phyloP scores from a whole-genome alignment of 2,888 invertebrate species.

The Arge pagana region DNA sequence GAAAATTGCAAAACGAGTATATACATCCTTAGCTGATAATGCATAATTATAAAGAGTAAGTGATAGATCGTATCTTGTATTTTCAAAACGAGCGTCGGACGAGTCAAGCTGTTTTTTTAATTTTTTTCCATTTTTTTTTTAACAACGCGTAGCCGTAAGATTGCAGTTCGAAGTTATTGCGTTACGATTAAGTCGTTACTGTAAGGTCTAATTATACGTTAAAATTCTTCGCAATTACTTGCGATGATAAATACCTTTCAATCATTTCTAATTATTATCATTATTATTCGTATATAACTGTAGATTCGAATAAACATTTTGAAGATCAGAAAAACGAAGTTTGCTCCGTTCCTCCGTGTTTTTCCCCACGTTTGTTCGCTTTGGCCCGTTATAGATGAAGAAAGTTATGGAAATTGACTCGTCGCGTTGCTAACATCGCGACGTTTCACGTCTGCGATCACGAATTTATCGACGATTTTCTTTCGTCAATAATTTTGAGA shows the following conservation, averaged over 20 bases:
- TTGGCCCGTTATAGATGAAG: no score
- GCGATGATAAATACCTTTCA: not conserved
- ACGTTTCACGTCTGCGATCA: not conserved
- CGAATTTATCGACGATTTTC: constrained; percentile 3
- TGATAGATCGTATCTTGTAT: constrained; percentile 6
- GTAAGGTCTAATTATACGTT: constrained; percentile 1
- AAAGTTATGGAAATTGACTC: no score
- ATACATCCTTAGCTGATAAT: not conserved
- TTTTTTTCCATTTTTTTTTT: not conserved
- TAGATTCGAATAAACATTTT: constrained; percentile 14
- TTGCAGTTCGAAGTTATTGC: no score
- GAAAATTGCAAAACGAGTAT: constrained; percentile 13
- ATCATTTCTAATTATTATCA: constrained; percentile 16
- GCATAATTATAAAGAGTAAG: constrained; percentile 3
- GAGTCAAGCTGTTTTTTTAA: not conserved
- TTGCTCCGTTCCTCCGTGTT: no score
- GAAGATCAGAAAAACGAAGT: constrained; percentile 4
- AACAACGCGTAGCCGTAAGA: no score
- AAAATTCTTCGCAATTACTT: not conserved
- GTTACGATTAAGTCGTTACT: not conserved
- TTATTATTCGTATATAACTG: constrained; percentile 13
- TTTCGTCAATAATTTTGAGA: not conserved
- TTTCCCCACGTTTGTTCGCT: no score
- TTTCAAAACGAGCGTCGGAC: not conserved
- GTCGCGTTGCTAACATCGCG: no score